Base-by-base conservation (phyloP, 2,888 invertebrate species). In the Clistopyga incitator region DNA sequence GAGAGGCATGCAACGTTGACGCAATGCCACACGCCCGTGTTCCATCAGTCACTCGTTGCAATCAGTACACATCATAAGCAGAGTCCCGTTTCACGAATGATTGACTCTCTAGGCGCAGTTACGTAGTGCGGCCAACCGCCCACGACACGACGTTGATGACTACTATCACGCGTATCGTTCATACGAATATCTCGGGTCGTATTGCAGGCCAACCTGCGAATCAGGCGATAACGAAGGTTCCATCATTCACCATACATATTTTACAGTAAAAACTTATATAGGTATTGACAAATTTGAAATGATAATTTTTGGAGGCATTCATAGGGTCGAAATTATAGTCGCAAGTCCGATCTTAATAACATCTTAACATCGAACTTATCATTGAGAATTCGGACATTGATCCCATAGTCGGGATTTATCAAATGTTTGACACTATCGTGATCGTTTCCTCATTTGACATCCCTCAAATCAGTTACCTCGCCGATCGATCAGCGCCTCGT, bases 1-100 rank as follows among this genome's bases (percentile, higher is more conserved):
- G 70, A 52, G 70, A 54, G 70, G 18, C 18, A 38, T 10, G 10
- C 6, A 54, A 61, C 29, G 47, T 74, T 29, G 20, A 47, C 71
- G 56, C 42, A 59, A 56, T 23, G 20, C 56, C 56, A 18, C 25
- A 3, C 45, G 18, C 42, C 45, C 45, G 18, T 61, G 29, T 38
- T 8, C 38, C 38, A 38, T 38, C 38, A 38, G 38, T 47, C 61
- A 20, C 47, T 50, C 47, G 47, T 47, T 61, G 29, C 23, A 47
- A 50, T 47, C 61, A 59, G 59, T 10, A 29, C 23, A 15, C 34
- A 23, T 61, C 74, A 56, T 74, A 59, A 74, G 61, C 59, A 74
- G 25, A 61, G 45, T 74, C 61, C 34, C 59, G 20, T 61, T 61
- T 74, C 47, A 18, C 61, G 61, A 74, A 61, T 74, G 50, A 74